Base-by-base conservation (phyloP, 92 coral and sea anemone genomes). In the Blastomussa wellsi region DNA sequence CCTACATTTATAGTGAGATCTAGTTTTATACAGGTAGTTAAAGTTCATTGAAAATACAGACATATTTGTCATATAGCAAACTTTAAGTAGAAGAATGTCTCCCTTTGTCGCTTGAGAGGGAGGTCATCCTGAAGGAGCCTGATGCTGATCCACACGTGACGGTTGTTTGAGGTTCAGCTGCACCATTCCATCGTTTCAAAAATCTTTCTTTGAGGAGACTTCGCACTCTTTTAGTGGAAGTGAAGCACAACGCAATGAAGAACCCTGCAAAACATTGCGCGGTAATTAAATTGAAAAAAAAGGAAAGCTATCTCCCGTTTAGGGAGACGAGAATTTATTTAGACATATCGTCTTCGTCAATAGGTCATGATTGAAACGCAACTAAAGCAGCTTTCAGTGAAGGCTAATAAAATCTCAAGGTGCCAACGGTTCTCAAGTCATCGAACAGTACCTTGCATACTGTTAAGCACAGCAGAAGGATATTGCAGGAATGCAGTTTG, bases 181-280 rank as follows among this genome's bases (percentile, higher is more conserved):
- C 33, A 2, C 62, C 26, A 4, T 5, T 60, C 72, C 42, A 22
- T 44, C 81, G 55, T 29, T 59, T 83, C 64, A 39, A 8, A 41
- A 83, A 20, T 19, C 74, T 74, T 41, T 75, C 64, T 24, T 62
- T 83, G 42, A 83, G 4, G 17, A 83, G 80, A 19, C 80, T 14
- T 57, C 81, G 47, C 20, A 74, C 87, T 74, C 24, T 83, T 48
- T 74, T 83, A 13, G 62, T 74, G 13, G 81, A 74, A n/a, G 72
- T 83, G 72, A 83, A 83, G 64, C 80, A 83, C 59, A 74, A 41
- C 60, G 44, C 76, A 13, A 83, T 83, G 47, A 83, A 74, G 35
- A 83, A 74, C 62, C 87, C 87, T 83, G 49, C 4, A 52, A 83
- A 13, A 17, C 0, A 44, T 52, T 16, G 24, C 51, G 44, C 1